Conservation (phyloP, 2,797 vertebrate species). For the Pipistrellus kuhlii region DNA sequence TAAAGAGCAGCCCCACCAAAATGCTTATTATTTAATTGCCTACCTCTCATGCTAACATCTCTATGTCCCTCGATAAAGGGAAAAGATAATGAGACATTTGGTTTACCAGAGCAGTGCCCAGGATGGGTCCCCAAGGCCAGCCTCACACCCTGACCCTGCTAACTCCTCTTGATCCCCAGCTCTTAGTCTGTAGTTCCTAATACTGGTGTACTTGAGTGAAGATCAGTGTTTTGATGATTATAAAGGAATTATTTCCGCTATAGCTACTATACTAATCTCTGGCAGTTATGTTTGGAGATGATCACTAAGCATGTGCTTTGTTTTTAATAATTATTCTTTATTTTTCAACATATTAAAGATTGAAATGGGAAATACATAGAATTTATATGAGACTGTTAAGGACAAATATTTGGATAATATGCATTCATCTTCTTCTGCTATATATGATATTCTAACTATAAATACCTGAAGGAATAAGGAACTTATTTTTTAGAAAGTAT, state of each 20-base stretch:
- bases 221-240: not conserved
- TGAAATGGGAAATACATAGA: constrained; percentile 47
- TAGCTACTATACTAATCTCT: constrained; percentile 12
- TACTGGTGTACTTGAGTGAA: not conserved
- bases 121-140: not conserved
- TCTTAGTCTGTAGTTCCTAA: not conserved
- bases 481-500: not conserved
- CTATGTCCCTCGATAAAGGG: not conserved
- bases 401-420: constrained; percentile 16
- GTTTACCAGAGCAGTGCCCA: not conserved
- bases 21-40: constrained; percentile 7
- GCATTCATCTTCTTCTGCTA: constrained; percentile 13
- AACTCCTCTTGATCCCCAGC: not conserved
- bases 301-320: constrained; percentile 21
- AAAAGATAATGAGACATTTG: not conserved
- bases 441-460: not conserved
- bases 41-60: not conserved
- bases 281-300: constrained; percentile 37
- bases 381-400: constrained; percentile 24
- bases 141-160: not conserved
- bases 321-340: constrained; percentile 49
- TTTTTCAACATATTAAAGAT: constrained; percentile 33
- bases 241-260: constrained; percentile 39
- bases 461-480: constrained; percentile 26
- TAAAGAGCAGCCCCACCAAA: not conserved